Conservation (phyloP, 2,113 vertebrate species). For the Hirundichthys speculiger region DNA sequence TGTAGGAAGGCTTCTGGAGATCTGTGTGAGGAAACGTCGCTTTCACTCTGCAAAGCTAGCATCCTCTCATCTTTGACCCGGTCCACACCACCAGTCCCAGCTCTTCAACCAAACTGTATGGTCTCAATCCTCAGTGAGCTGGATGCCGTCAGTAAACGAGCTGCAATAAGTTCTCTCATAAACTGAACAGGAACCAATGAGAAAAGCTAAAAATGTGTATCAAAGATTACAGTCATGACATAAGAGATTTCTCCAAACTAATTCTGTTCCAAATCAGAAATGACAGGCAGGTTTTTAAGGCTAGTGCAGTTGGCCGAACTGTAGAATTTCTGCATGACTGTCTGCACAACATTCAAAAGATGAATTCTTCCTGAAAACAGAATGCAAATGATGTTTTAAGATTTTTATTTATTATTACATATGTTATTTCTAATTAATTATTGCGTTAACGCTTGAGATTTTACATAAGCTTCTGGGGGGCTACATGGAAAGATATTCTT, state of each 20-base stretch:
- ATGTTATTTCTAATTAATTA: too few relatives aligned
- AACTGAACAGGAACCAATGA: conserved; percentile 53
- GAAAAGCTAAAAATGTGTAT: conserved; percentile 42
- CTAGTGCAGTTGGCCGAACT: too few relatives aligned
- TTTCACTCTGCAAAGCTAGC: conserved; percentile 42
- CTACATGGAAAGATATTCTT: too few relatives aligned
- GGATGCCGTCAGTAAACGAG: conserved; percentile 27
- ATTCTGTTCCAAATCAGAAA: conserved; percentile 48
- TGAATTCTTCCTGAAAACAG: too few relatives aligned
- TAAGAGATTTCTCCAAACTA: conserved; percentile 38
- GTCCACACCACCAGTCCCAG: conserved; percentile 46
- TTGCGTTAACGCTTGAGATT: too few relatives aligned
- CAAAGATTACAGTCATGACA: conserved; percentile 51
- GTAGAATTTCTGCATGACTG: conserved; percentile 22
- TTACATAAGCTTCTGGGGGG: too few relatives aligned
- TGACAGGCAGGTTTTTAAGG: conserved; percentile 15
- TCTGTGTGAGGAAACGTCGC: conserved; percentile 13
- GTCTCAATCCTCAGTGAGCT: conserved; percentile 44
- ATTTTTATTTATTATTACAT: too few relatives aligned
- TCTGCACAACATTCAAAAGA: too few relatives aligned
- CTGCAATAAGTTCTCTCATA: conserved; percentile 48
- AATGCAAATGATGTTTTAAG: too few relatives aligned
- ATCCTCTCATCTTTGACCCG: conserved; percentile 50
- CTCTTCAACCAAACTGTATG: conserved; percentile 31
- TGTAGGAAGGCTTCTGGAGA: conserved; percentile 12